A percentile compares a stretch with the other conserved stretches of the same genome.
These are phyloP conservation scores for Bombycilla garrulus DNA, from an alignment of 2,113 vertebrate genomes.

Conservation along the genomic window DNA sequence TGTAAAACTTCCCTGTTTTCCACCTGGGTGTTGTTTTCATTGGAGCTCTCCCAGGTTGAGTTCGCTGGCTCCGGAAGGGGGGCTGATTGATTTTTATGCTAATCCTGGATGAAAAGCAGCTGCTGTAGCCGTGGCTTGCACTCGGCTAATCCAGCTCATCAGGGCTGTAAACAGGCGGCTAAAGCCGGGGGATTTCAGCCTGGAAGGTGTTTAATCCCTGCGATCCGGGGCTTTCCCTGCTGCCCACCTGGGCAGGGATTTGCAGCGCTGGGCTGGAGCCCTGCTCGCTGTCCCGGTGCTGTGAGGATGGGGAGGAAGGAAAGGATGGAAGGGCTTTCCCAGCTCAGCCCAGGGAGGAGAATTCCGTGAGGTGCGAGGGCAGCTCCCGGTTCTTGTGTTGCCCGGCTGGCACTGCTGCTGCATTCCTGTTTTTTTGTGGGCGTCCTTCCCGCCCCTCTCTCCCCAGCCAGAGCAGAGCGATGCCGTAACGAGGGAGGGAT, in stretches of 20 bases:
- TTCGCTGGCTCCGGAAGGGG: neutral
- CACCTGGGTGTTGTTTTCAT: neutral
- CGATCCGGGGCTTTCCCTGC: neutral
- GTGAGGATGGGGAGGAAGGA: too few species aligned
- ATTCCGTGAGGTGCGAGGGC: accelerated
- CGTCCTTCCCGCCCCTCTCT: too few species aligned
- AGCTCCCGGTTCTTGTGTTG: accelerated
- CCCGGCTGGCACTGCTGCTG: accelerated
- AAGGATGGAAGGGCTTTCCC: neutral
- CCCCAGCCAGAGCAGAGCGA: neutral
- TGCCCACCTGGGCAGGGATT: neutral
- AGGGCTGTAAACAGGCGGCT: neutral
- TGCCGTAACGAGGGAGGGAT: accelerated
- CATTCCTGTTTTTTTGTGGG: accelerated
- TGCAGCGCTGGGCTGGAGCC: neutral
- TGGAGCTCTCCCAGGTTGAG: neutral
- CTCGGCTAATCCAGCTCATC: neutral
- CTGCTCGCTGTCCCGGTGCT: neutral
- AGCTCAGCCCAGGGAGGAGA: neutral
- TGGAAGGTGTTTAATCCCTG: neutral
- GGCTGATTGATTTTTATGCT: conserved; percentile 33
- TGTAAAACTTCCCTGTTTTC: neutral
- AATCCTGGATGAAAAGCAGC: conserved; percentile 37
- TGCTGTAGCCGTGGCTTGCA: neutral
- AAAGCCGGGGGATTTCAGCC: neutral